These are phyloP conservation scores for Ennomos quercinarius DNA, from an alignment of 2,888 invertebrate genomes.

Conservation along the genomic window DNA sequence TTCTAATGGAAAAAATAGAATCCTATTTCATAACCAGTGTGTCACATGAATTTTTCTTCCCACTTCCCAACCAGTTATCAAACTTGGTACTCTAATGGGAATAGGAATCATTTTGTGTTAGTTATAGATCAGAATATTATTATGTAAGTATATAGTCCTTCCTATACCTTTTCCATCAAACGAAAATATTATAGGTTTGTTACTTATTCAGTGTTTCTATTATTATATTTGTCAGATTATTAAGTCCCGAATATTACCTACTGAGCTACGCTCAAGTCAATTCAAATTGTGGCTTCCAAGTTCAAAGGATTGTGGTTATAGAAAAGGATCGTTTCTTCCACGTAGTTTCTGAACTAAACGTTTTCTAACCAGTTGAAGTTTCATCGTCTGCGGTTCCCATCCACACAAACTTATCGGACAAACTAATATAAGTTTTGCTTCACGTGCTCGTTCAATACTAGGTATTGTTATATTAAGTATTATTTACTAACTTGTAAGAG, in stretches of 20 bases:
- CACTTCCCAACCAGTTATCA: too few species aligned
- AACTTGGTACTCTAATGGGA: too few species aligned
- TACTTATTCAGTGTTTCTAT: too few species aligned
- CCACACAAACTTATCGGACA: conserved; percentile 29
- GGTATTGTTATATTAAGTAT: conserved; percentile 21
- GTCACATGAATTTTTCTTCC: too few species aligned
- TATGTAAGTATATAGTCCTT: too few species aligned
- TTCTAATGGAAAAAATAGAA: too few species aligned
- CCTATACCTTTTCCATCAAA: too few species aligned
- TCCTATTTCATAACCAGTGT: too few species aligned
- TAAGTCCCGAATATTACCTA: background rate
- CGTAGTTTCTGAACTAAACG: conserved; percentile 30
- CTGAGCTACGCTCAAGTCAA: too few species aligned
- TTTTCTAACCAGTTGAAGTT: conserved; percentile 45
- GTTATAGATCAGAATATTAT: too few species aligned
- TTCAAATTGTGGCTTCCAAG: conserved; percentile 1
- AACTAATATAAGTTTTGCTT: conserved; percentile 36
- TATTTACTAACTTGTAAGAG: background rate
- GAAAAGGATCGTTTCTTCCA: conserved; percentile 42
- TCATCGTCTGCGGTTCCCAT: conserved; percentile 34
- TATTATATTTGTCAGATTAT: background rate
- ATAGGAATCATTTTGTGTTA: too few species aligned
- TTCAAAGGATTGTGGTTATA: conserved; percentile 21
- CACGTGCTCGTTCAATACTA: conserved; percentile 26
- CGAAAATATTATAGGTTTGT: too few species aligned